Conservation (phyloP, 2,113 vertebrate species). For the Saccopteryx leptura region DNA sequence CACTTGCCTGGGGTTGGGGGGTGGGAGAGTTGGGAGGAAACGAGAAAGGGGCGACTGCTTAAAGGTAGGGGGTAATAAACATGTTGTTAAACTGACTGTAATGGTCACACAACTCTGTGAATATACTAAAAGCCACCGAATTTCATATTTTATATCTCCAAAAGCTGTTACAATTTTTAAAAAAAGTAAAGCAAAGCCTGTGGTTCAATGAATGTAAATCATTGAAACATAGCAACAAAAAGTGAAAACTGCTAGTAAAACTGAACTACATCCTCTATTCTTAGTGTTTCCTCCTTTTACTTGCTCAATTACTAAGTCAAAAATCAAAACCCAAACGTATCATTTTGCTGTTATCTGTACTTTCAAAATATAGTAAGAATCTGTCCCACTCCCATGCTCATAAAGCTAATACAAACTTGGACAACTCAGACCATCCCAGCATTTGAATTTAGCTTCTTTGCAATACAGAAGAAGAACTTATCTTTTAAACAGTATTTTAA, state of each 20-base stretch:
- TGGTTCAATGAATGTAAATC: not conserved
- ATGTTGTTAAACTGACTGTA: not conserved
- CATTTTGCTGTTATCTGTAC: not conserved
- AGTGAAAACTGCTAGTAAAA: conserved; percentile 22
- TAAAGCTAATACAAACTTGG: not conserved
- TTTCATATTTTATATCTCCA: not conserved
- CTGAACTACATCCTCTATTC: not conserved
- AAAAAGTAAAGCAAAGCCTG: not conserved
- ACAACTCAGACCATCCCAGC: not conserved
- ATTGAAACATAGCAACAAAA: not conserved
- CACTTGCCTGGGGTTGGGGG: not conserved
- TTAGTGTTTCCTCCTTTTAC: not conserved
- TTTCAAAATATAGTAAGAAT: conserved; percentile 10
- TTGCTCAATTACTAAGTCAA: conserved; percentile 19
- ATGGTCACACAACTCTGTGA: not conserved
- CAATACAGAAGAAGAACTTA: not conserved
- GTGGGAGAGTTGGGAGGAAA: not conserved
- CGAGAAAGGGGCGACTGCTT: not conserved
- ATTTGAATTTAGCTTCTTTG: conserved; percentile 29
- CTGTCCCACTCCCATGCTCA: not conserved
- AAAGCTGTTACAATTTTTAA: conserved; percentile 7
- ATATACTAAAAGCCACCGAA: not conserved
- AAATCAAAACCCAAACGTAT: not conserved
- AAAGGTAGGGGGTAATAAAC: not conserved
- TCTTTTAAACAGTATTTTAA: not conserved